Evolutionary conservation across 2,888 invertebrate species (phyloP), one percentile per base, ranked within the genome.

Genomic region (Coremacera marginata): DNA sequence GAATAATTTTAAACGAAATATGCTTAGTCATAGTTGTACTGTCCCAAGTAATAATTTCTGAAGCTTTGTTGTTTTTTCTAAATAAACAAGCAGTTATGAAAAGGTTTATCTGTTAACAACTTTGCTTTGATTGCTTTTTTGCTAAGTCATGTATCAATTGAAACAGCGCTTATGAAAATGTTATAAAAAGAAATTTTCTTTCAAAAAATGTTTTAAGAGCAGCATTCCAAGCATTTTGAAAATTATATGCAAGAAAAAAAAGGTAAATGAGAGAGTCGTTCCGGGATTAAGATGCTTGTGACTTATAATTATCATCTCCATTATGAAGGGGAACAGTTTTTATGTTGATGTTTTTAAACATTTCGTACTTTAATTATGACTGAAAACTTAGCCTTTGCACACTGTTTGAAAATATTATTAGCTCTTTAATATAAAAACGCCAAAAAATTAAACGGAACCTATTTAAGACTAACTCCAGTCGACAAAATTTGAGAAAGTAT

Each of bases 51-150:
- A 51, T 49, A 52, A 27, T 51, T 19, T 27, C 22, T 9, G n/a
- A 52, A 49, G 14, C 19, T 27, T 34, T 74, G 55, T 19, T 74
- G 65, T 74, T 74, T 74, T 34, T 67, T 67, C 67, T 57, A 67
- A 74, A 37, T 67, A 65, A 74, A 67, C 74, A 74, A 74, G 55
- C 52, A 74, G 65, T 74, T 67, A 16, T 67, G 44, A 74, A 67
- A 74, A 67, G 51, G 65, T 67, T 63, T 63, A 63, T 52, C 65
- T 73, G 63, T 73, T 73, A 73, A 65, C 63, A 63, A 44, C 63
- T 27, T 65, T 31, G 9, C 27, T 5, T 14, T 65, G 63, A 65
- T 27, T 44, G 44, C 44, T 44, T 44, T 37, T 31, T 55, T 74
- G 74, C 74, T 51, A 1, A 44, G 67, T 74, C 74, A 74, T 74